Percentiles rank a stretch among this genome's conserved stretches.
phyloP scores from a whole-genome alignment of 92 coral and sea anemone genomes.

The Meandrina meandrites region DNA sequence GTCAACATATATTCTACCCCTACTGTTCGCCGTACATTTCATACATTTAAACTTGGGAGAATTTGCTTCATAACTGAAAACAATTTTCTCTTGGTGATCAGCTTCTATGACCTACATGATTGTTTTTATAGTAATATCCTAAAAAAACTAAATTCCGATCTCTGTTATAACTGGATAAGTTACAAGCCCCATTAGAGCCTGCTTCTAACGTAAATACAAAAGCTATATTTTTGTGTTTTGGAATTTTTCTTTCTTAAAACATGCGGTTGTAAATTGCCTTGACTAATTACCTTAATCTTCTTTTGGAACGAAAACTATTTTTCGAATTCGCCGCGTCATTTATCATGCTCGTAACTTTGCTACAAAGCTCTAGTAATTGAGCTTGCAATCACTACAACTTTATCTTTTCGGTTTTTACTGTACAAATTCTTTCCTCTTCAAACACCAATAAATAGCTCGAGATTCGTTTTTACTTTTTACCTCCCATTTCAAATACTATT shows the following conservation, averaged over 20 bases:
- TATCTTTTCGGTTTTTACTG: no score
- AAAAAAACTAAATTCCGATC: neutral
- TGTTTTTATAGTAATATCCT: neutral
- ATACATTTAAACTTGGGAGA: neutral
- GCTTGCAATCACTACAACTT: no score
- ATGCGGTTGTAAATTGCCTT: neutral
- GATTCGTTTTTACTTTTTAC: neutral
- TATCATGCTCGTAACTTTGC: no score
- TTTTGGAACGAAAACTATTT: neutral
- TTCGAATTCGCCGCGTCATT: neutral
- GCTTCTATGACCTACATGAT: neutral
- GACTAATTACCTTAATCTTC: neutral
- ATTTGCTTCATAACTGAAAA: neutral
- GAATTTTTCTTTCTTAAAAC: neutral
- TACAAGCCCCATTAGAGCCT: neutral
- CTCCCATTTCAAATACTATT: neutral
- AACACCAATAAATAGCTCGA: neutral
- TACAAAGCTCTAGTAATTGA: no score
- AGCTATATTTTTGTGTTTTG: neutral
- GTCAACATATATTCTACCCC: neutral
- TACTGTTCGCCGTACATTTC: neutral
- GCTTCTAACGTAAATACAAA: neutral
- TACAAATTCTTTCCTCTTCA: neutral
- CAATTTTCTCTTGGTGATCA: neutral
- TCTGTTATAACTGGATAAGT: neutral